phyloP scores from a whole-genome alignment of 2,888 invertebrate genomes.

The Phyto melanocephala region DNA sequence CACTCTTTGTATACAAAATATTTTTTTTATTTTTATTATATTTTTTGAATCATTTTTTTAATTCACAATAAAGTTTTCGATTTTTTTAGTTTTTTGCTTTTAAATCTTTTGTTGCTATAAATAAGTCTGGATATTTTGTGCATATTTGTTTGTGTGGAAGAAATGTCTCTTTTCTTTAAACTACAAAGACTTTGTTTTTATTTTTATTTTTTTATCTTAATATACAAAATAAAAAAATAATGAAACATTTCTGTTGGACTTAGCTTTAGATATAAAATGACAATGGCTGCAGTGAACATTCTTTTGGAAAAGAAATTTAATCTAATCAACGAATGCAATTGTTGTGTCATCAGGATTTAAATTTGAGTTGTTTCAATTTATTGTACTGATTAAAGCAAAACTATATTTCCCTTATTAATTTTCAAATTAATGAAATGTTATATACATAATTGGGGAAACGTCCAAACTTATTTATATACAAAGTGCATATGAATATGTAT shows the following conservation, averaged over 20 bases:
- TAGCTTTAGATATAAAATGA: constrained; percentile 22
- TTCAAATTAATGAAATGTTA: too few relatives aligned
- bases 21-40: background rate
- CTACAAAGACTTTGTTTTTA: constrained; percentile 2
- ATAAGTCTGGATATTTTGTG: constrained; percentile 8
- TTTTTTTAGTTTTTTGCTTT: constrained; percentile 21
- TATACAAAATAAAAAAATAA: background rate
- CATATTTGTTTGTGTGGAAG: constrained; percentile 13
- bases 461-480: too few relatives aligned
- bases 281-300: background rate
- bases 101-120: constrained; percentile 44
- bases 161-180: too few relatives aligned
- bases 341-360: background rate
- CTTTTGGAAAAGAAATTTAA: constrained; percentile 4
- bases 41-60: background rate
- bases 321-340: constrained; percentile 35
- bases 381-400: too few relatives aligned
- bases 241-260: constrained; percentile 19
- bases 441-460: too few relatives aligned
- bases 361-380: background rate
- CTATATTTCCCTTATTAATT: too few relatives aligned
- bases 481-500: too few relatives aligned
- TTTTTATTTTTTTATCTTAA: constrained; percentile 8
- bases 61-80: constrained; percentile 39
- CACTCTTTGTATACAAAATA: constrained; percentile 1